Evolutionary conservation across 2,113 vertebrate species (phyloP), one percentile per base, ranked within the genome.

Genomic region (Lipophrys pholis): DNA sequence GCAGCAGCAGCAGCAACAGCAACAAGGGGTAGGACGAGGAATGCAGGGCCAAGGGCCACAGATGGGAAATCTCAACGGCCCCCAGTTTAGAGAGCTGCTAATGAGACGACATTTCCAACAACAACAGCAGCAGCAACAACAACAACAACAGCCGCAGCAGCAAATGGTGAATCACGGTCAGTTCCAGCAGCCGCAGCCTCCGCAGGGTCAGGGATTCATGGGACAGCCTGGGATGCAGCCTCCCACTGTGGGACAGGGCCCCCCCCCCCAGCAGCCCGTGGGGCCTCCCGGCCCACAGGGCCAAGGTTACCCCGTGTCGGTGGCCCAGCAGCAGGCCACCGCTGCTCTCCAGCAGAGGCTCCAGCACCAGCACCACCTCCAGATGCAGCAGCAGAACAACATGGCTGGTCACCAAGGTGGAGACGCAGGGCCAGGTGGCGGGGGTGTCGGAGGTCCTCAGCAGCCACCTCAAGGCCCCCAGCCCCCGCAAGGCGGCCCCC

Each of bases 181-280:
- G 89, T 97, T 98, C 69, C 96, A 96, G 80, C 97, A 97, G 51
- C 95, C 96, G 0, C 95, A 95, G 53, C 96, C 95, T 11, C 86
- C 95, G 6, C 95, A 96, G 83, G 94, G 76, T 11, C 97, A 97
- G 85, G 94, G 93, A 16, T 97, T 96, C 67, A 95, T 96, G 57
- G 95, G 94, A 70, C 97, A 89, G 15, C 73, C 82, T 0, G 86
- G 86, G 21, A 90, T 90, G 86, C 88, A 97, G 88, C 95, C 95
- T 53, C 82, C 81, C 6, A 35, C 84, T 30, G 86, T 76, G 38
- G 92, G 96, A 86, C 96, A 96, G 74, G 95, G 95, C 43, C 95
- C 95, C 95, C 60, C 0, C 55, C 64, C 86, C 7, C 86, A 91
- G 79, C 92, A 93, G 69, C 56, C 82, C 2, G 81, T 87, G 68